Evolutionary conservation across 2,888 invertebrate genomes (phyloP).

Genomic region (Rhyacophila evoluta): DNA sequence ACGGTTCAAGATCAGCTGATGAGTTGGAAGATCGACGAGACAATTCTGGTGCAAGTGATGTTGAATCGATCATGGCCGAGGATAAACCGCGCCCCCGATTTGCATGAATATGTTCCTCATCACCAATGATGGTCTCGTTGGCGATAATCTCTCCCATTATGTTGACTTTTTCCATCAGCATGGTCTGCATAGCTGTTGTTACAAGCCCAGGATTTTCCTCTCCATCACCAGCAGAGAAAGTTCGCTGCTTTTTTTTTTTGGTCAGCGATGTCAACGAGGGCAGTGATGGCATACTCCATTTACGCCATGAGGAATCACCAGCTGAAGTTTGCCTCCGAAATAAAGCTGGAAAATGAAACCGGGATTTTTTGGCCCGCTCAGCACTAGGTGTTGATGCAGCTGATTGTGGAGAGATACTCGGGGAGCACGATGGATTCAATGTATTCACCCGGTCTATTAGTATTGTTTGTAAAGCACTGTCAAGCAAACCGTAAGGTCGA

Average conservation of each 20-base stretch:
- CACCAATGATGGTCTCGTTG: constrained; percentile 44
- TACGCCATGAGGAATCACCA: constrained; percentile 48
- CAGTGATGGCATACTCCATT: constrained; percentile 35
- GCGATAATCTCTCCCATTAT: constrained; percentile 58
- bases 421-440: neutral
- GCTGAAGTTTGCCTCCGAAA: constrained; percentile 53
- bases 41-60: neutral
- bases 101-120: constrained; percentile 49
- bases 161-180: constrained; percentile 69
- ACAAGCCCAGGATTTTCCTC: constrained; percentile 61
- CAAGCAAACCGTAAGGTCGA: constrained; percentile 33
- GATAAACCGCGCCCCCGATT: neutral
- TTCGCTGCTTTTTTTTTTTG: constrained; percentile 43
- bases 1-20: neutral
- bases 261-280: constrained; percentile 36
- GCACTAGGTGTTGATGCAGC: constrained; percentile 43
- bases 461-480: constrained; percentile 36
- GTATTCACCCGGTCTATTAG: constrained; percentile 32
- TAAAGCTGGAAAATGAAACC: constrained; percentile 53
- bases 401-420: constrained; percentile 43
- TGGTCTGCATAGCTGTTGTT: constrained; percentile 71
- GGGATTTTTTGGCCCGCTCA: constrained; percentile 47
- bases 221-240: constrained; percentile 57
- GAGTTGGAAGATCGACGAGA: neutral
- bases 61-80: constrained; percentile 56